Evolutionary conservation across 2,113 vertebrate genomes (phyloP).

Genomic region (Tichodroma muraria): DNA sequence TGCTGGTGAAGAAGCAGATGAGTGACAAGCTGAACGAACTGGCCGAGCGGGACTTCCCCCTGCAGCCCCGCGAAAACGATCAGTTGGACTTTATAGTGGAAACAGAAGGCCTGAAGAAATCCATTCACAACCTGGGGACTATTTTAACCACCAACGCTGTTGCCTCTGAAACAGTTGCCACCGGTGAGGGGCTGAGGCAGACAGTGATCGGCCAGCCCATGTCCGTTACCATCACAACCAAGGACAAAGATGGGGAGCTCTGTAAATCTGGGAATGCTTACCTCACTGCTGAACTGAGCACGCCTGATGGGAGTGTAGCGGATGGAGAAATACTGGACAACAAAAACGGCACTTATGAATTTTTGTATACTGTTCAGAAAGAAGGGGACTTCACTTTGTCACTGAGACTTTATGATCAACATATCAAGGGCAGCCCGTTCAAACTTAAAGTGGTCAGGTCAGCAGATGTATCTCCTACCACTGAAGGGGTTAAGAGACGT

Average conservation of each 20-base stretch:
- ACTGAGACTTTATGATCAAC: constrained; percentile 88
- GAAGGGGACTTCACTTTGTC: constrained; percentile 89
- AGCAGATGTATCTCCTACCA: constrained; percentile 79
- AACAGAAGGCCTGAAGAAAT: constrained; percentile 92
- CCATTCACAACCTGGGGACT: constrained; percentile 94
- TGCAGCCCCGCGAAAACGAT: constrained; percentile 90
- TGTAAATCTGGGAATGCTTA: constrained; percentile 93
- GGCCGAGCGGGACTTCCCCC: constrained; percentile 80
- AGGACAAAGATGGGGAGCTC: constrained; percentile 91
- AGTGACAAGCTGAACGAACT: constrained; percentile 87
- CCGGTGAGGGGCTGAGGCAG: constrained; percentile 88
- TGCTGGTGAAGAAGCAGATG: constrained; percentile 97
- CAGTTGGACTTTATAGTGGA: constrained; percentile 92
- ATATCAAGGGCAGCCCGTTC: constrained; percentile 94
- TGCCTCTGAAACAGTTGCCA: constrained; percentile 90
- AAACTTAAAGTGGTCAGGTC: constrained; percentile 87
- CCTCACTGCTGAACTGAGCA: constrained; percentile 85
- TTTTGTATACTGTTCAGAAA: constrained; percentile 84
- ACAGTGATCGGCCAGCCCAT: constrained; percentile 87
- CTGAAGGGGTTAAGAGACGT: constrained; percentile 86
- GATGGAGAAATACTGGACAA: constrained; percentile 92
- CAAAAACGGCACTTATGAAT: constrained; percentile 97
- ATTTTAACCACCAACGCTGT: constrained; percentile 91
- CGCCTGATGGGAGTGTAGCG: constrained; percentile 79
- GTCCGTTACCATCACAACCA: constrained; percentile 90